Percentiles rank a stretch among this genome's conserved stretches.
These are phyloP conservation scores for Hylaeus anthracinus DNA, from an alignment of 1,140 invertebrate genomes.

Conservation along the genomic window DNA sequence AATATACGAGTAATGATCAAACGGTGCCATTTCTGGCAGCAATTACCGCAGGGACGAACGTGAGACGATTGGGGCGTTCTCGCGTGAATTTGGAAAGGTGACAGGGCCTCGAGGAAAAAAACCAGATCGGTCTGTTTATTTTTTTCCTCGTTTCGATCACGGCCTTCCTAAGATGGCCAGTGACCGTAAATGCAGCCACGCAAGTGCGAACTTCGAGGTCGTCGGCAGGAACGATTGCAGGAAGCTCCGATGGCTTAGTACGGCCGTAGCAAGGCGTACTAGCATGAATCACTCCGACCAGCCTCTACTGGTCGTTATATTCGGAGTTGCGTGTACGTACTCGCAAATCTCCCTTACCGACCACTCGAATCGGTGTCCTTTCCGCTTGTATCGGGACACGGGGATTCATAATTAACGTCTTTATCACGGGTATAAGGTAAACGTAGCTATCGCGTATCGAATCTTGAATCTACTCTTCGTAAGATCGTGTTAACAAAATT, in stretches of 20 bases:
- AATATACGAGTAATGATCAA: no score
- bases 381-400: neutral
- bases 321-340: constrained; percentile 20
- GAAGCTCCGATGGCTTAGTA: constrained; percentile 47
- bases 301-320: constrained; percentile 32
- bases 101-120: constrained; percentile 1
- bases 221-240: constrained; percentile 44
- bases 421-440: no score
- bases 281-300: constrained; percentile 37
- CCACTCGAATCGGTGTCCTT: neutral
- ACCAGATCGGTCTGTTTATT: neutral
- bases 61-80: no score
- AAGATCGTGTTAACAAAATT: no score
- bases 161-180: constrained; percentile 64
- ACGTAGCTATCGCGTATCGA: neutral
- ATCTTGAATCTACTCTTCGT: neutral
- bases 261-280: constrained; percentile 30
- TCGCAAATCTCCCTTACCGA: neutral
- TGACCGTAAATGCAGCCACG: constrained; percentile 49
- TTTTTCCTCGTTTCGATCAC: constrained; percentile 22
- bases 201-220: constrained; percentile 52
- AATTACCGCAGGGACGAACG: no score
- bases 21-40: no score
- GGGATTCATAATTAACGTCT: no score
- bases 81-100: no score